Base-by-base conservation (phyloP, 2,113 vertebrate genomes). In the Istiophorus platypterus region DNA sequence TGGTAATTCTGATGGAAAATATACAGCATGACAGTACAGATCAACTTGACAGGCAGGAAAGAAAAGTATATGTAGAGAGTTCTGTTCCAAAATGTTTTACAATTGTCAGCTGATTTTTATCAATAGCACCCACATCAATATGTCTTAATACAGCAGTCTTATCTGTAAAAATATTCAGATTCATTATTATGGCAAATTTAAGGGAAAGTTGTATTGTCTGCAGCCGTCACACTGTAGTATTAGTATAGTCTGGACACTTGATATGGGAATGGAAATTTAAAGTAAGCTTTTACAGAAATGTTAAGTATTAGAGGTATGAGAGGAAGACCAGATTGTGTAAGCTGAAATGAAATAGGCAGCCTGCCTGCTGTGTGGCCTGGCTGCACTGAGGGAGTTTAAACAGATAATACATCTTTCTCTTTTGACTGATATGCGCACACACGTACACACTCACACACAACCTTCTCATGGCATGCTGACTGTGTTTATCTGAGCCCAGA, bases 351-450 rank as follows among this genome's bases (percentile, higher is more conserved):
- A 92, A 79, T 27, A 87, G 78, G 67, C 88, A 81, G 80, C 61
- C 75, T 75, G 81, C 92, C 88, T 82, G 80, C 88, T 93, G 91
- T 92, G 92, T 94, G 90, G 92, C 92, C 92, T 45, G 78, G 80
- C 84, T 76, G 78, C 76, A 80, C 80, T 37, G 73, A 89, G 88
- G 74, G 78, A 89, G 86, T 91, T 92, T 93, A 94, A 93, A 94
- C 93, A 94, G 90, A 95, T 90, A 84, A 87, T 93, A 88, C 17
- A 64, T 92, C 91, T 92, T 91, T 90, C 73, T 84, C 72, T 77
- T 90, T 63, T 85, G 77, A 88, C 80, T 85, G 90, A 92, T 92
- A 75, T 76, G 51, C 63, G 68, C 69, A 83, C 72, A 63, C 83
- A 73, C 69, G 51, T 54, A 66, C 78, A 80, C 87, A 82, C 77